Evolutionary conservation across 2,113 vertebrate species (phyloP).

Genomic region (Thalassarche chlororhynchos): DNA sequence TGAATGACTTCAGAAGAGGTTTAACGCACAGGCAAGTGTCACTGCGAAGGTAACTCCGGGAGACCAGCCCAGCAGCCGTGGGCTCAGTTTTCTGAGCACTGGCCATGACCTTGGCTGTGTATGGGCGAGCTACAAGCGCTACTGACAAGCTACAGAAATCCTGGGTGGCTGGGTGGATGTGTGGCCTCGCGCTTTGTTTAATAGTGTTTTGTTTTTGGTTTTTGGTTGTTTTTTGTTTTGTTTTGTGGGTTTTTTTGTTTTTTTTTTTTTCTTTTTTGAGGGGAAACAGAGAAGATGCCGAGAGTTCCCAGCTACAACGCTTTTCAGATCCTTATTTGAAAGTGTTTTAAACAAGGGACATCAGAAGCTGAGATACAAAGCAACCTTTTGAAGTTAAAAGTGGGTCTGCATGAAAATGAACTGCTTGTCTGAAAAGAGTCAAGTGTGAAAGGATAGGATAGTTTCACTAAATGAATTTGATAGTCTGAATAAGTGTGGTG

Average conservation of each 20-base stretch:
- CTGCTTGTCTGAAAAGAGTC: constrained; percentile 70
- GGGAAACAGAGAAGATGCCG: not conserved
- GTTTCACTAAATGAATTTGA: constrained; percentile 75
- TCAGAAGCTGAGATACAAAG: constrained; percentile 67
- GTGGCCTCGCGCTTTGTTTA: not conserved
- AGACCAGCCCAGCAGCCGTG: not conserved
- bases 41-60: not conserved
- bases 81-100: not conserved
- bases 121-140: not conserved
- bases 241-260: too few species aligned
- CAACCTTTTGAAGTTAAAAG: constrained; percentile 75
- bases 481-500: constrained; percentile 69
- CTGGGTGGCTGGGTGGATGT: not conserved
- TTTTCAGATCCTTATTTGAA: constrained; percentile 57
- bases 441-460: constrained; percentile 73
- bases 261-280: not conserved
- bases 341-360: constrained; percentile 66
- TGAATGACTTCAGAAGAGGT: not conserved
- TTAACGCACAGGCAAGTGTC: not conserved
- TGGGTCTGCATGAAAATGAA: constrained; percentile 73
- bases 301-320: not conserved
- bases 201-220: not conserved
- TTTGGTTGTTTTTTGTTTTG: too few species aligned
- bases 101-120: not conserved
- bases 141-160: not conserved